Percentiles rank a stretch among this genome's conserved stretches.
These are phyloP conservation scores for Apis florea DNA, from an alignment of 1,140 invertebrate species.

Conservation along the genomic window DNA sequence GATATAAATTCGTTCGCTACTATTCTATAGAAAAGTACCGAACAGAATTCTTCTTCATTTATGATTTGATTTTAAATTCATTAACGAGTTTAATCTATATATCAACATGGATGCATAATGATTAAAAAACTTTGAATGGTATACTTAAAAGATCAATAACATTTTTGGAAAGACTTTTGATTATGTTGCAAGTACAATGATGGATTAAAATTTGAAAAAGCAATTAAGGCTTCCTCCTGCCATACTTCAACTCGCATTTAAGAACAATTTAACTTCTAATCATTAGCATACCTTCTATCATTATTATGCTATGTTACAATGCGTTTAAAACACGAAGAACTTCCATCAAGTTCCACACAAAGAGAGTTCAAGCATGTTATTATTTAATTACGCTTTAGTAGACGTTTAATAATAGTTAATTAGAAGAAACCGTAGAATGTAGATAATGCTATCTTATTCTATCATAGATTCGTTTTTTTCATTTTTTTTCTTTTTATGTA, in stretches of 20 bases:
- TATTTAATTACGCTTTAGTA: slow-evolving; percentile 59
- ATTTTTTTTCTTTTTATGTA: slow-evolving; percentile 39
- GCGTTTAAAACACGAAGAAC: slow-evolving; percentile 67
- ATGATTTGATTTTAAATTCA: slow-evolving; percentile 19
- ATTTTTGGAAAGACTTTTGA: slow-evolving; percentile 27
- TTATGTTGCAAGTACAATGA: slow-evolving; percentile 34
- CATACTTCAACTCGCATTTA: background rate
- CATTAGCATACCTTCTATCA: slow-evolving; percentile 54
- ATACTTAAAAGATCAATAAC: background rate
- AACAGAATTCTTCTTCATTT: background rate
- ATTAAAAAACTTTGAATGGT: slow-evolving; percentile 36
- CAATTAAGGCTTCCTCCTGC: background rate
- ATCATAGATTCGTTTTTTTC: slow-evolving; percentile 60
- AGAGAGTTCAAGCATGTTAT: slow-evolving; percentile 64
- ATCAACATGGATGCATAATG: slow-evolving; percentile 11
- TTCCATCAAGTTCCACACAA: slow-evolving; percentile 55
- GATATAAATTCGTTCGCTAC: background rate
- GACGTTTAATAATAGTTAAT: slow-evolving; percentile 66
- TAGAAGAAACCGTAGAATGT: slow-evolving; percentile 65
- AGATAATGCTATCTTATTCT: slow-evolving; percentile 67
- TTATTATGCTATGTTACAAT: slow-evolving; percentile 73
- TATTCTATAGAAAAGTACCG: background rate
- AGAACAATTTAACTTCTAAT: slow-evolving; percentile 52
- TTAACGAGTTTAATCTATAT: slow-evolving; percentile 44
- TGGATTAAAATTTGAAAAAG: slow-evolving; percentile 15